Evolutionary conservation across 23 tunicate species (phyloP).

Genomic region (Halocynthia roretzi): DNA sequence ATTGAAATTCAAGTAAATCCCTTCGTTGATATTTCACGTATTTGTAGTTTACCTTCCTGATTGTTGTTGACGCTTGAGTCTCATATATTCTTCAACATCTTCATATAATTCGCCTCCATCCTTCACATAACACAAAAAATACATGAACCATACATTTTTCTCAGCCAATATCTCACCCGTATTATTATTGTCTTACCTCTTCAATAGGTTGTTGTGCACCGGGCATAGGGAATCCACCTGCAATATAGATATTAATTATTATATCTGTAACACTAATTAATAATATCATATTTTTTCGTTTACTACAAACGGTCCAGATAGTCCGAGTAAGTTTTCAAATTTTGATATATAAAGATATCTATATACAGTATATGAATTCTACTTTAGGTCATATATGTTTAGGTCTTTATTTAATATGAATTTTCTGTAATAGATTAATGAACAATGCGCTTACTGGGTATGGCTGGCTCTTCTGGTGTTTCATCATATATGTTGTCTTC

Average conservation of each 20-base stretch:
- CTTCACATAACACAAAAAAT: not conserved
- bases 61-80: conserved; percentile 12
- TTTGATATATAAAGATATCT: too few relatives aligned
- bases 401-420: too few relatives aligned
- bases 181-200: not conserved
- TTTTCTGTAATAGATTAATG: too few relatives aligned
- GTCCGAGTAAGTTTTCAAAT: too few relatives aligned
- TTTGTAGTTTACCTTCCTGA: too few relatives aligned
- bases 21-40: not conserved
- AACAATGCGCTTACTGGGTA: too few relatives aligned
- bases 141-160: not conserved
- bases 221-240: conserved; percentile 10
- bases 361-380: too few relatives aligned
- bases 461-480: conserved; percentile 43
- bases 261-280: too few relatives aligned
- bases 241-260: not conserved
- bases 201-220: not conserved
- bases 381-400: too few relatives aligned
- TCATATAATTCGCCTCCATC: conserved; percentile 40
- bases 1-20: not conserved
- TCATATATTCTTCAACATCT: conserved; percentile 41
- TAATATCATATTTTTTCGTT: too few relatives aligned
- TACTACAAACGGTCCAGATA: too few relatives aligned
- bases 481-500: conserved; percentile 62
- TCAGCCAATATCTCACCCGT: not conserved